A percentile compares a stretch with the other conserved stretches of the same genome.
These are phyloP conservation scores for Rhopalosiphum nymphaeae DNA, from an alignment of 2,888 invertebrate species.

Conservation along the genomic window DNA sequence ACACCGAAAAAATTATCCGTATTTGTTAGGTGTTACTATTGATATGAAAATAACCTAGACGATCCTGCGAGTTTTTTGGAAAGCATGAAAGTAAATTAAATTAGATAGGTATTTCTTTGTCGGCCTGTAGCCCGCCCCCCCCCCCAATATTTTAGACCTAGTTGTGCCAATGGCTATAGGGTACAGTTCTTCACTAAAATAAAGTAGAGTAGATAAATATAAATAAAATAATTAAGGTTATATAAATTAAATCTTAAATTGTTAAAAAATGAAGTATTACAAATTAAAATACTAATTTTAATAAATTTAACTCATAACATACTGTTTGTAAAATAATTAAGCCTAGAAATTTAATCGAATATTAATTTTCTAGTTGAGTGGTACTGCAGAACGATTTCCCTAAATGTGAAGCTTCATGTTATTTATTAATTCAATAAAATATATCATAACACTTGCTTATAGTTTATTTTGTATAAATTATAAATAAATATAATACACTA, in stretches of 20 bases:
- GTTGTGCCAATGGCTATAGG: too few species aligned
- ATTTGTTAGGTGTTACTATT: too few species aligned
- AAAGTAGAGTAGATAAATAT: too few species aligned
- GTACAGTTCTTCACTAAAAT: too few species aligned
- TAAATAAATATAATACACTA: background rate
- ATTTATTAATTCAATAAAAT: background rate
- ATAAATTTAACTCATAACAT: background rate
- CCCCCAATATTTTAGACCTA: too few species aligned
- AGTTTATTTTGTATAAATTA: background rate
- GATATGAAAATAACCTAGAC: too few species aligned
- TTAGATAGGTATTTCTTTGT: too few species aligned
- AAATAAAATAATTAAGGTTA: too few species aligned
- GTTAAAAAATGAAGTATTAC: background rate
- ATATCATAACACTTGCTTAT: background rate
- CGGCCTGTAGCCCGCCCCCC: too few species aligned
- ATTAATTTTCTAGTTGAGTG: background rate
- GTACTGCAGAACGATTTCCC: background rate
- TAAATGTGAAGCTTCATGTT: background rate
- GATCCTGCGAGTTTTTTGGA: too few species aligned
- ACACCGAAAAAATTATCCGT: too few species aligned
- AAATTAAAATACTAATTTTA: background rate
- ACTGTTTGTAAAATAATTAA: background rate
- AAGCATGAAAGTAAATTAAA: too few species aligned
- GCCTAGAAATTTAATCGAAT: background rate
- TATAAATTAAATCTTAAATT: background rate